Evolutionary conservation across 2,888 invertebrate species (phyloP).

Genomic region (Linhomoeus sp.): DNA sequence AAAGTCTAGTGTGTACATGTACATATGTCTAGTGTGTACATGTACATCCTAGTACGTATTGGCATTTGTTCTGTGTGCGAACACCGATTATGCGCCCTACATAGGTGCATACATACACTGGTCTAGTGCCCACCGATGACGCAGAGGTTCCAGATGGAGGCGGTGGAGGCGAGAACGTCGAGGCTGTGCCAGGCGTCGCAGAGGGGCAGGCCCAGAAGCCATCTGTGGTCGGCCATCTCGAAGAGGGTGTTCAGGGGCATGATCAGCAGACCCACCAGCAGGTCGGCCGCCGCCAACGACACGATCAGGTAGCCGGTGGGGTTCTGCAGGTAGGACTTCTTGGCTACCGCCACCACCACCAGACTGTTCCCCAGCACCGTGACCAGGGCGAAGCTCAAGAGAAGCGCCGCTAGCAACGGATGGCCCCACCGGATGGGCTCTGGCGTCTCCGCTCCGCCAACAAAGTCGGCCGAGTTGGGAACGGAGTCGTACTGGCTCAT

Average conservation of each 20-base stretch:
- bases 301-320: slow-evolving; percentile 95
- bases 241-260: slow-evolving; percentile 57
- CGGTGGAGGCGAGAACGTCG: slow-evolving; percentile 89
- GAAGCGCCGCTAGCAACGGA: slow-evolving; percentile 42
- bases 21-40: too few species aligned
- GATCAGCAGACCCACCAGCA: slow-evolving; percentile 80
- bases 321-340: slow-evolving; percentile 79
- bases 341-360: slow-evolving; percentile 74
- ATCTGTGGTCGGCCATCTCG: slow-evolving; percentile 22
- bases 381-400: slow-evolving; percentile 65
- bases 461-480: too few species aligned
- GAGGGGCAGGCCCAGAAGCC: slow-evolving; percentile 47
- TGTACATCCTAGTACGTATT: too few species aligned
- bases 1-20: too few species aligned
- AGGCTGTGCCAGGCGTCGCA: slow-evolving; percentile 93
- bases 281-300: slow-evolving; percentile 84
- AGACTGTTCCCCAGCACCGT: slow-evolving; percentile 86
- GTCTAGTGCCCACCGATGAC: slow-evolving; percentile 44
- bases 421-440: too few species aligned
- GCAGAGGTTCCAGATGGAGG: slow-evolving; percentile 86
- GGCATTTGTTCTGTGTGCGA: too few species aligned
- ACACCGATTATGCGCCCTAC: too few species aligned
- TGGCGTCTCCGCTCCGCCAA: too few species aligned
- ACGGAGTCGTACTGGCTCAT: too few species aligned
- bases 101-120: too few species aligned